phyloP scores from a whole-genome alignment of 2,888 invertebrate genomes.

The Geophilus truncorum region DNA sequence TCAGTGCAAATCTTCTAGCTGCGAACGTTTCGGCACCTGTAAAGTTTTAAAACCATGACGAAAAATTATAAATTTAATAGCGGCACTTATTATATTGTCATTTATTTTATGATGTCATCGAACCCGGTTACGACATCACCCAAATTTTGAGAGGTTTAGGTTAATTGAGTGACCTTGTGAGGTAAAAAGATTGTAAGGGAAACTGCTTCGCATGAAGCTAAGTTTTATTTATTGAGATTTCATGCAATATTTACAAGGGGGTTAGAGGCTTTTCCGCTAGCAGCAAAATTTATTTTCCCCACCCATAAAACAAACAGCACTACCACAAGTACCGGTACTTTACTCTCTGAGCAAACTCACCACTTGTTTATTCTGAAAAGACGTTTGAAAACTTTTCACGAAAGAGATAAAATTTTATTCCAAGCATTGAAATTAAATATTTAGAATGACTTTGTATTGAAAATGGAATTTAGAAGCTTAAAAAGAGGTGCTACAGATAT shows the following conservation, averaged over 20 bases:
- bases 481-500: not conserved
- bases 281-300: not conserved
- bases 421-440: not conserved
- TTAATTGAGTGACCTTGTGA: not conserved
- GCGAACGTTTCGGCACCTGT: not conserved
- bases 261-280: not conserved
- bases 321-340: not conserved
- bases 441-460: not conserved
- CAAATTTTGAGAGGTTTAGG: not conserved
- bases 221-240: not conserved
- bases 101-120: not conserved
- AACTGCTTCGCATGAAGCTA: not conserved
- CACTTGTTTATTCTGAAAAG: not conserved
- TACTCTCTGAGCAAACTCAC: not conserved
- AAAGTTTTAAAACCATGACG: not conserved
- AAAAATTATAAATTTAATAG: not conserved
- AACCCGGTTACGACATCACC: not conserved
- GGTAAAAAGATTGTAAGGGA: not conserved
- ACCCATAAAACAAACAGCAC: slow-evolving; percentile 5
- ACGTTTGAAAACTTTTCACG: not conserved
- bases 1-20: not conserved
- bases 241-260: not conserved
- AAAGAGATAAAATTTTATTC: not conserved
- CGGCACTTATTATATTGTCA: not conserved
- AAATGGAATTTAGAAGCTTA: not conserved